Base-by-base conservation (phyloP, 92 coral and sea anemone genomes). In the Phenganax subtilis region DNA sequence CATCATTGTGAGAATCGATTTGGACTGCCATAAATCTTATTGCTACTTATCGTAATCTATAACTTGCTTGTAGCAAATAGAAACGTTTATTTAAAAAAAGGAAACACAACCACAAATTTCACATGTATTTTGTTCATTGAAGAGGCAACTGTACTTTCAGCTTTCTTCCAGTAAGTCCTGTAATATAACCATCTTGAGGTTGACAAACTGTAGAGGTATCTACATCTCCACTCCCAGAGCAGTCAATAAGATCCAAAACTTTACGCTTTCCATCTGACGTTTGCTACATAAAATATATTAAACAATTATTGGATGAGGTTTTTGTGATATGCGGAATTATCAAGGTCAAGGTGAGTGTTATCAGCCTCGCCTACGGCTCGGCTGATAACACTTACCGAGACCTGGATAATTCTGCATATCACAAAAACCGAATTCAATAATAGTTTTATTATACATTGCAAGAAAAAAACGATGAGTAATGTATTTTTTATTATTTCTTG, bases 161-260 rank as follows among this genome's bases (percentile, higher is more conserved):
- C 54, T 91, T 88, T 69, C 92, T 88, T 29, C 97, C 99, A 15
- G 99, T 84, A 66, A 92, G 83, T 20, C 99, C 99, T n/a, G 82
- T 80, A 10, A 96, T 75, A 56, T 47, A 84, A 7, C 98, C 97
- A 78, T 92, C 97, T 3, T 83, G 53, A 9, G 84, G 75, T 65
- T 90, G 92, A 80, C 85, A 83, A 47, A 94, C 89, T 16, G 96
- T 90, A 27, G 97, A 91, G 1, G 98, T 94, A 70, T 91, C 97
- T 0, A 94, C 97, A 89, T 94, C 98, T 71, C 98, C 98, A 85
- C 98, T 94, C 4, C 97, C 98, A 52, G 97, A 85, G 12, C 97
- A 90, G 85, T 94, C 98, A 90, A 94, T 94, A 82, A 94, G 71
- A 85, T 94, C 98, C 79, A 94, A 84, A 52, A 92, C 88, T 78